Conservation (phyloP, 1,140 invertebrate genomes). For the Proctacanthus coquilletti region DNA sequence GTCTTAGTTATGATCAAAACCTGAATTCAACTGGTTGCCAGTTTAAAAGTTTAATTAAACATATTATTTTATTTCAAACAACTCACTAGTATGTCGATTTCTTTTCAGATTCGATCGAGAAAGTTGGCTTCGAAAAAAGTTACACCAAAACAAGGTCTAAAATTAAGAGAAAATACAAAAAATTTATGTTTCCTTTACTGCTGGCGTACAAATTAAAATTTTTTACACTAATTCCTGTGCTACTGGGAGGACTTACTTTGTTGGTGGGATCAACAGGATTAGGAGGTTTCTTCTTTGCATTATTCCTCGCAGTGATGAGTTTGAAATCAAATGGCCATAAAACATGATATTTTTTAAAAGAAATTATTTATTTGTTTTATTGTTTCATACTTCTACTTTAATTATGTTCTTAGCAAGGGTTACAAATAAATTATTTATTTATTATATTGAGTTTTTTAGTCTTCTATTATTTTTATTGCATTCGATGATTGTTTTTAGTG, state of each 20-base stretch:
- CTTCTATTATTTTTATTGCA: too few relatives aligned
- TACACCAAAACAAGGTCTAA: conserved; percentile 23
- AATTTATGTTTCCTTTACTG: conserved; percentile 54
- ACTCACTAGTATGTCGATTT: not conserved
- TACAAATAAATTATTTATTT: too few relatives aligned
- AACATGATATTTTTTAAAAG: not conserved
- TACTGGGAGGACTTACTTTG: conserved; percentile 55
- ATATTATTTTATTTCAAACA: too few relatives aligned
- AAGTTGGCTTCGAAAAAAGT: conserved; percentile 16
- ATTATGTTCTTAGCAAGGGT: too few relatives aligned
- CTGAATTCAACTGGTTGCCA: too few relatives aligned
- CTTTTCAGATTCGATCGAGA: too few relatives aligned
- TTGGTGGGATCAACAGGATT: conserved; percentile 57
- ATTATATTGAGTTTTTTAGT: too few relatives aligned
- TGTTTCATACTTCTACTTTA: too few relatives aligned
- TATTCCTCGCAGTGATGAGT: conserved; percentile 51
- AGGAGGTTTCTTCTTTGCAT: conserved; percentile 70
- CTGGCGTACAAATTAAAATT: conserved; percentile 72
- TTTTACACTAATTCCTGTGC: conserved; percentile 54
- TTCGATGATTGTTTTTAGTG: too few relatives aligned
- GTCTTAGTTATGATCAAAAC: too few relatives aligned
- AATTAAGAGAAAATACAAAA: conserved; percentile 44
- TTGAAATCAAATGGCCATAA: conserved; percentile 25
- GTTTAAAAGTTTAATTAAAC: too few relatives aligned
- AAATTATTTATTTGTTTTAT: not conserved